These are phyloP conservation scores for Zaprionus davidi DNA, from an alignment of 1,140 invertebrate genomes.

Conservation along the genomic window DNA sequence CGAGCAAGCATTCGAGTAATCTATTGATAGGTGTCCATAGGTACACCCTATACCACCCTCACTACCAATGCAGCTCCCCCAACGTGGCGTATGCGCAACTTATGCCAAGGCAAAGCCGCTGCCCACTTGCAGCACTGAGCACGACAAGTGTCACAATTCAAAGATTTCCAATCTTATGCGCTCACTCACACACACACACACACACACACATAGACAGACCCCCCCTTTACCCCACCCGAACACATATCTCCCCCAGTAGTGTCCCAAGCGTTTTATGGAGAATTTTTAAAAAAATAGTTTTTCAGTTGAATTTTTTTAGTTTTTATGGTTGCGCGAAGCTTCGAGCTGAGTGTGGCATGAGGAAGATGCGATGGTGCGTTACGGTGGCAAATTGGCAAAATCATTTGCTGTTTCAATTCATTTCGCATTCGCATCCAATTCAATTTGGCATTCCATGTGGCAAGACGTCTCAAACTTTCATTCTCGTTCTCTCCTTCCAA, in stretches of 20 bases:
- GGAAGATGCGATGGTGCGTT: neutral
- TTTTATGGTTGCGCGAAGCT: neutral
- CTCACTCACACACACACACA: slow-evolving; percentile 14
- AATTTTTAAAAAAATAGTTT: slow-evolving; percentile 21
- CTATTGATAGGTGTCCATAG: slow-evolving; percentile 37
- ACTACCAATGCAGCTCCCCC: slow-evolving; percentile 42
- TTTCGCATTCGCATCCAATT: slow-evolving; percentile 29
- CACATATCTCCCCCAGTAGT: neutral
- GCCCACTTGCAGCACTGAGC: slow-evolving; percentile 11
- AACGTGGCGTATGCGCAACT: slow-evolving; percentile 70
- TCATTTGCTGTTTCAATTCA: slow-evolving; percentile 41
- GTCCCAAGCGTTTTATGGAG: slow-evolving; percentile 14
- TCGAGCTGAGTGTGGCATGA: neutral
- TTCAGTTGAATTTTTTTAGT: neutral
- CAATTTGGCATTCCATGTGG: slow-evolving; percentile 28
- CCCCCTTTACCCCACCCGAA: neutral
- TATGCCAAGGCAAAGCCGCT: slow-evolving; percentile 25
- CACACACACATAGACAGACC: neutral
- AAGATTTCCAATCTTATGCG: slow-evolving; percentile 8
- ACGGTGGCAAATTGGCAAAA: slow-evolving; percentile 8
- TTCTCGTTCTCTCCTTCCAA: neutral
- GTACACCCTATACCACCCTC: slow-evolving; percentile 38
- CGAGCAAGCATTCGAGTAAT: neutral
- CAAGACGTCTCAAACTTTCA: neutral
- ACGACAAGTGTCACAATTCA: slow-evolving; percentile 28